These are phyloP conservation scores for Leontopithecus rosalia DNA, from an alignment of 2,797 vertebrate species.

Conservation along the genomic window DNA sequence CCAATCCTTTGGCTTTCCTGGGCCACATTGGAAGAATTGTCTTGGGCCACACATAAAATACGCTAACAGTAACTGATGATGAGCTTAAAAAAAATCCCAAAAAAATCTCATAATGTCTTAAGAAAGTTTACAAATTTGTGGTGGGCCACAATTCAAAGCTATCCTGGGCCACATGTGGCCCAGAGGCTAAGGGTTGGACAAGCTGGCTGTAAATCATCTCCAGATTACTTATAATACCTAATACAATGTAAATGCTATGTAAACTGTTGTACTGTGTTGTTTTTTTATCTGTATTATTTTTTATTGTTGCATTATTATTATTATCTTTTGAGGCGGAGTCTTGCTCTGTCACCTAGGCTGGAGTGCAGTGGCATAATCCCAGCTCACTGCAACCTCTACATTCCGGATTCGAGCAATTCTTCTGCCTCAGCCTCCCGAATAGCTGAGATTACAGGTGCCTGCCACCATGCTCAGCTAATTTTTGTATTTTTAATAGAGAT, in stretches of 20 bases:
- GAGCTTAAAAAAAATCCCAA: no score
- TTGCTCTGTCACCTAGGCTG: not conserved
- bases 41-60: no score
- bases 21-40: no score
- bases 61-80: no score
- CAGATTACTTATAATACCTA: not conserved
- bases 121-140: no score
- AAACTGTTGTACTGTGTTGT: not conserved
- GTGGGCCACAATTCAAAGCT: no score
- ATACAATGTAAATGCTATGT: not conserved
- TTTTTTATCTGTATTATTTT: not conserved
- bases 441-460: not conserved
- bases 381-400: not conserved
- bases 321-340: not conserved
- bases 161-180: no score
- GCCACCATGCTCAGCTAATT: not conserved
- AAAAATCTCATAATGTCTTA: no score
- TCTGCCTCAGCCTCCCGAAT: not conserved
- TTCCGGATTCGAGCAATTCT: not conserved
- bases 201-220: not conserved
- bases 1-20: no score
- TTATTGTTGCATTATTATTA: not conserved
- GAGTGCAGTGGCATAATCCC: not conserved
- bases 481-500: no score
- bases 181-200: no score